These are phyloP conservation scores for Hydrozoanthus tunicans DNA, from an alignment of 64 coral and sea anemone genomes.

Conservation along the genomic window DNA sequence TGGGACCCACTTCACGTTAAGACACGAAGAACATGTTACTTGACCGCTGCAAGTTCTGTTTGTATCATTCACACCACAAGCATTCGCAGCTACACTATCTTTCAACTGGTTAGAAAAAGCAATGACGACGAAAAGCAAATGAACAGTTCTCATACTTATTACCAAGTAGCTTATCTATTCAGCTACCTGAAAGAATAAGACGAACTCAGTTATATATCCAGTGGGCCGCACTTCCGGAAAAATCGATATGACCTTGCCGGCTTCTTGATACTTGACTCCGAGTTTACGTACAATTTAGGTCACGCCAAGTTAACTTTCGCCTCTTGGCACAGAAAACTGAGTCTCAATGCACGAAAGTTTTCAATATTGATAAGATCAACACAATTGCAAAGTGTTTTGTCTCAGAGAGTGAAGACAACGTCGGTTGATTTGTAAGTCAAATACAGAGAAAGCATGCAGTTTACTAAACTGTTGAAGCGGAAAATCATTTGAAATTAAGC, in stretches of 20 bases:
- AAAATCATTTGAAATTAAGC: no score
- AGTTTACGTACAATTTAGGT: no score
- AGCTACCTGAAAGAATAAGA: not conserved
- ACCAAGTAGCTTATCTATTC: not conserved
- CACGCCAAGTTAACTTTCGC: no score
- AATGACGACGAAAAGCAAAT: not conserved
- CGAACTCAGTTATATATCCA: not conserved
- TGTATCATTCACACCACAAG: not conserved
- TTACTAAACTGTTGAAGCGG: not conserved
- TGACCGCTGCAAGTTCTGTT: slow-evolving; percentile 24
- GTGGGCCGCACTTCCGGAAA: not conserved
- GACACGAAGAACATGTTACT: slow-evolving; percentile 16
- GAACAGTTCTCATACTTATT: not conserved
- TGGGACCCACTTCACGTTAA: slow-evolving; percentile 1
- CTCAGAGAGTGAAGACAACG: not conserved
- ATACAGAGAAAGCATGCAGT: not conserved
- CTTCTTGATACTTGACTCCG: no score
- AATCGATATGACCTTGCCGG: not conserved
- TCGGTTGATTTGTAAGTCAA: slow-evolving; percentile 6
- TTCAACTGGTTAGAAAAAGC: not conserved
- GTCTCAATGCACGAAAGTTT: not conserved
- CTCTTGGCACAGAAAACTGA: no score
- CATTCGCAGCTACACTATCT: not conserved
- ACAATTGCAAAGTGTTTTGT: not conserved
- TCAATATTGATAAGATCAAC: not conserved